Conservation (phyloP, 2,888 invertebrate species). For the Rhamphomyia laevipes region DNA sequence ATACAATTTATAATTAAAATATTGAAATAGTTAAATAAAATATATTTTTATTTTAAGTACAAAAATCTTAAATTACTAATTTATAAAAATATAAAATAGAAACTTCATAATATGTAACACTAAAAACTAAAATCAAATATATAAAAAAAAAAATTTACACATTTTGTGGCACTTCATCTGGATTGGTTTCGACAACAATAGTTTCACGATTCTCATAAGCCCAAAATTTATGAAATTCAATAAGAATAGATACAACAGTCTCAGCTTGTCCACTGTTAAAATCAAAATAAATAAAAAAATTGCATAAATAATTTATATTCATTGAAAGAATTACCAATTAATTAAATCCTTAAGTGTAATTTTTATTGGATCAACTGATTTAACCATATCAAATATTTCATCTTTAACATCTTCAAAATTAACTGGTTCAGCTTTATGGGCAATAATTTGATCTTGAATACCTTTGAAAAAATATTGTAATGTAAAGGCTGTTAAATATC, state of each 20-base stretch:
- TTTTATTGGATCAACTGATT: conserved; percentile 68
- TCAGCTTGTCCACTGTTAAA: conserved; percentile 74
- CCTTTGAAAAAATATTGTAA: conserved; percentile 90
- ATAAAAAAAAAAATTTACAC: too few relatives aligned
- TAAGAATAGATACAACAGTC: conserved; percentile 83
- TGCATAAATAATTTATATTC: background rate
- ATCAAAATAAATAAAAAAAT: conserved; percentile 7
- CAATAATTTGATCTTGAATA: conserved; percentile 81
- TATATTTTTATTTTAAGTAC: too few relatives aligned
- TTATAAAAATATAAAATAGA: too few relatives aligned
- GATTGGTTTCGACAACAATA: conserved; percentile 47
- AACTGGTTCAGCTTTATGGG: conserved; percentile 80
- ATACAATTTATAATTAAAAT: too few relatives aligned
- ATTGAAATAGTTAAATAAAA: too few relatives aligned
- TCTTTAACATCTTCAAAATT: conserved; percentile 91
- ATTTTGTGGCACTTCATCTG: conserved; percentile 1
- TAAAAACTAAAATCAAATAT: too few relatives aligned
- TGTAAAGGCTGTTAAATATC: conserved; percentile 80
- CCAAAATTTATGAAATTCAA: conserved; percentile 95
- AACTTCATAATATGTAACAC: too few relatives aligned
- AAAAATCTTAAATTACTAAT: too few relatives aligned
- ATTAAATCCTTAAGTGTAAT: conserved; percentile 82
- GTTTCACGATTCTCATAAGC: conserved; percentile 90
- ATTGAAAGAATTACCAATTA: conserved; percentile 43
- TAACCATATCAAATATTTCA: conserved; percentile 97